phyloP scores from a whole-genome alignment of 1,140 invertebrate species.

The Potamilus streckersoni region DNA sequence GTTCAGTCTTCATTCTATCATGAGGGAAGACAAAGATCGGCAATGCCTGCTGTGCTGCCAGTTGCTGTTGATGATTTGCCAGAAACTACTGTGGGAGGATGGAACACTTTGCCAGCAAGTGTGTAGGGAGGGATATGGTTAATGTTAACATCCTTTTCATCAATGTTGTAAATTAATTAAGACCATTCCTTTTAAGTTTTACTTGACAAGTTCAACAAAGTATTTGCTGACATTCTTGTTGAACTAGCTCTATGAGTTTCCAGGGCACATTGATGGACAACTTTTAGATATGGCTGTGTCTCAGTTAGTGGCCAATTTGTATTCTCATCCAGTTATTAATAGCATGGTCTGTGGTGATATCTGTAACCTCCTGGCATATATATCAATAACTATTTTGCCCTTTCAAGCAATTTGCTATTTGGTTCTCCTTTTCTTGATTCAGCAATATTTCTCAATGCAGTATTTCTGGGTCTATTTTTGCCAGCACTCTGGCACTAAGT shows the following conservation, averaged over 20 bases:
- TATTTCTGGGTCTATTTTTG: not conserved
- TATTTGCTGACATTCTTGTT: no score
- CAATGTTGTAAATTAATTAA: conserved; percentile 63
- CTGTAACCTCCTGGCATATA: not conserved
- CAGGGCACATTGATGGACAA: not conserved
- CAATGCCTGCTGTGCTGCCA: conserved; percentile 57
- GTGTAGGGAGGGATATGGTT: conserved; percentile 26
- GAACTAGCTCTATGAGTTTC: not conserved
- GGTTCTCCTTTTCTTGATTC: no score
- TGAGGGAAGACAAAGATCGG: conserved; percentile 65
- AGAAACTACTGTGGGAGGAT: conserved; percentile 56
- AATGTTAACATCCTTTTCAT: conserved; percentile 63
- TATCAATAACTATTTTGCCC: not conserved
- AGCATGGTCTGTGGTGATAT: not conserved
- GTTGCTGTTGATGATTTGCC: conserved; percentile 65
- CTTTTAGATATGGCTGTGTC: not conserved
- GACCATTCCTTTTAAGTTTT: conserved; percentile 16
- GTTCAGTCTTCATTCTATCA: conserved; percentile 50
- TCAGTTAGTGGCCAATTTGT: not conserved
- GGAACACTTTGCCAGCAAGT: not conserved
- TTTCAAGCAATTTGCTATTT: not conserved
- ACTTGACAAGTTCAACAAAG: not conserved
- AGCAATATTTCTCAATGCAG: not conserved
- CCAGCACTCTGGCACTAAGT: not conserved
- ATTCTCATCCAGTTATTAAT: not conserved